These are phyloP conservation scores for Nothoprocta perdicaria DNA, from an alignment of 2,113 vertebrate genomes.

Conservation along the genomic window DNA sequence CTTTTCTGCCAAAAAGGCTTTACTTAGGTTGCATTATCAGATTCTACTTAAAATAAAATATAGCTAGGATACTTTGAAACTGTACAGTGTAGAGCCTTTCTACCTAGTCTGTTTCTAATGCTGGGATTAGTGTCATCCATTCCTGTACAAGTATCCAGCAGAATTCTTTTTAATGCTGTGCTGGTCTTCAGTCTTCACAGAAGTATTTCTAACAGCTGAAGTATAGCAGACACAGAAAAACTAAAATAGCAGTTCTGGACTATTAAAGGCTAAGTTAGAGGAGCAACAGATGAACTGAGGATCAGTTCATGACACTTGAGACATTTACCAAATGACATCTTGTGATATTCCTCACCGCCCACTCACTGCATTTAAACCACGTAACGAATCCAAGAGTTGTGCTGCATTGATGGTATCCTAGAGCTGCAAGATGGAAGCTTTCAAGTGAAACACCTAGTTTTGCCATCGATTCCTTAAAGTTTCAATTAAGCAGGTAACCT, in stretches of 20 bases:
- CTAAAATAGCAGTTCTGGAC: conserved; percentile 32
- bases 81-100: not conserved
- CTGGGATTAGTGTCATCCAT: not conserved
- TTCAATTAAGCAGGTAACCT: not conserved
- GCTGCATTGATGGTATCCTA: not conserved
- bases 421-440: not conserved
- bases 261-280: not conserved
- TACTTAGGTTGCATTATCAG: not conserved
- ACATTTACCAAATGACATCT: conserved; percentile 17
- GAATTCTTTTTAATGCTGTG: not conserved
- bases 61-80: not conserved
- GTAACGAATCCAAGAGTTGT: not conserved
- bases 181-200: not conserved
- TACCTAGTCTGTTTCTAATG: not conserved
- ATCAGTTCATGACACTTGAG: conserved; percentile 42
- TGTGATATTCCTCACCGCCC: conserved; percentile 25
- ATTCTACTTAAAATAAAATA: not conserved
- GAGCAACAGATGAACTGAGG: conserved; percentile 28
- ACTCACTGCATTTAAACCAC: conserved; percentile 25
- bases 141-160: not conserved
- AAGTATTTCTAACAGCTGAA: conserved; percentile 37
- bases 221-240: not conserved
- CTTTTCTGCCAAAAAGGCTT: not conserved
- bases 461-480: not conserved
- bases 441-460: not conserved